These are phyloP conservation scores for Notodonta dromedarius DNA, from an alignment of 2,888 invertebrate genomes.

Conservation along the genomic window DNA sequence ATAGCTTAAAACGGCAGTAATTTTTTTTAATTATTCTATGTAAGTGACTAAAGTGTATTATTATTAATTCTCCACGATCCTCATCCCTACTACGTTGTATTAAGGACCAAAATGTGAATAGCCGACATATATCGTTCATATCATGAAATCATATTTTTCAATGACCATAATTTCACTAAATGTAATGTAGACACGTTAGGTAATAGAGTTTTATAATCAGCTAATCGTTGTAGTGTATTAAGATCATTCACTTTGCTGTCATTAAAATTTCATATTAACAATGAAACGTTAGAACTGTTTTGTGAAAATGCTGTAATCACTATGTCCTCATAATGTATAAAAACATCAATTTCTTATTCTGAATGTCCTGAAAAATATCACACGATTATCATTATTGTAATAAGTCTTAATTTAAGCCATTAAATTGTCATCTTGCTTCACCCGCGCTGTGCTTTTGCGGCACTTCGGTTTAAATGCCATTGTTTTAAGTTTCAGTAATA, in stretches of 20 bases:
- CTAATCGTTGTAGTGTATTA: constrained; percentile 31
- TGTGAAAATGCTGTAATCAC: neutral
- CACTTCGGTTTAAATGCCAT: neutral
- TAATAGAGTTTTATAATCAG: constrained; percentile 54
- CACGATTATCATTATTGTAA: constrained; percentile 10
- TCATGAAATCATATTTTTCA: constrained; percentile 57
- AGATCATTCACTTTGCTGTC: constrained; percentile 25
- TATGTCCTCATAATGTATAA: constrained; percentile 36
- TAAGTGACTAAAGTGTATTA: neutral
- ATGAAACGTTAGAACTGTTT: constrained; percentile 3
- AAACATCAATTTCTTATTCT: constrained; percentile 31
- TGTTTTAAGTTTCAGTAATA: constrained; percentile 18
- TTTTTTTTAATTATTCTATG: neutral
- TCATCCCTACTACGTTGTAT: constrained; percentile 49
- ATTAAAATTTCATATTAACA: constrained; percentile 15
- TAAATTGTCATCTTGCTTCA: constrained; percentile 19
- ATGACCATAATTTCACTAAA: constrained; percentile 36
- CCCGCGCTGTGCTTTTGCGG: constrained; percentile 31
- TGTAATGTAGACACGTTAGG: constrained; percentile 47
- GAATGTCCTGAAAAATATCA: constrained; percentile 22
- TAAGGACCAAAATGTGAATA: constrained; percentile 75
- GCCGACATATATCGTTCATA: constrained; percentile 62
- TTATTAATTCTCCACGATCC: neutral
- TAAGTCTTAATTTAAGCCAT: constrained; percentile 11
- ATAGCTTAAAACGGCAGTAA: no score